Base-by-base conservation (phyloP, 30 jellyfish, hydroid and myxozoan species). In the Clytia hemisphaerica region DNA sequence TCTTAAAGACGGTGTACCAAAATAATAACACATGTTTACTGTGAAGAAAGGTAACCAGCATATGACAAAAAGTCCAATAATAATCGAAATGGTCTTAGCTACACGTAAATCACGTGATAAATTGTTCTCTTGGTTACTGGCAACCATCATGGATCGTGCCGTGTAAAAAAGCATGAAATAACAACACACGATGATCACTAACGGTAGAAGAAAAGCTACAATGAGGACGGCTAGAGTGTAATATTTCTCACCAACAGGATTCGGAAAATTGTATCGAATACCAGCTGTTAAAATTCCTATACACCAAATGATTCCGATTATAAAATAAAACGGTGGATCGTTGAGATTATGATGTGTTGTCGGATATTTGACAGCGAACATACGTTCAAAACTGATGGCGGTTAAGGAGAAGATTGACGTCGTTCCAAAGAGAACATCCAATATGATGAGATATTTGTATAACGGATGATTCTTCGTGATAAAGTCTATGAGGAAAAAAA, bases 41-140 rank as follows among this genome's bases (percentile, higher is more conserved):
- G 71, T 45, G 59, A 84, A 84, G 57, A 84, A 84, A 18, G 95
- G 95, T 79, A 71, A 57, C 95, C 95, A 84, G 42, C 88, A 76
- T 7, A 69, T 27, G 2, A 78, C 66, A 58, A 84, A 84, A 10
- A 84, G 72, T 14, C 95, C 93, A 1, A 84, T 77, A 10, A 84
- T 84, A 4, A 84, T 62, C 33, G 92, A 79, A 19, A 84, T 71
- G 83, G 79, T 84, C 27, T 79, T 67, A 2, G 95, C 95, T 28
- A 84, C 78, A 15, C 69, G 80, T 71, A 84, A 34, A 50, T 84
- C 95, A 0, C 71, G 54, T 12, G 71, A 58, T 21, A 58, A 58
- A 1, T 27, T 32, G 29, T 30, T 45, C 55, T 25, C 12, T 27
- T 42, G 44, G 84, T 45, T 76, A 28, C 72, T 55, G 71, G 79